Evolutionary conservation across 1,140 invertebrate species (phyloP).

Genomic region (Zaprionus ornatus): DNA sequence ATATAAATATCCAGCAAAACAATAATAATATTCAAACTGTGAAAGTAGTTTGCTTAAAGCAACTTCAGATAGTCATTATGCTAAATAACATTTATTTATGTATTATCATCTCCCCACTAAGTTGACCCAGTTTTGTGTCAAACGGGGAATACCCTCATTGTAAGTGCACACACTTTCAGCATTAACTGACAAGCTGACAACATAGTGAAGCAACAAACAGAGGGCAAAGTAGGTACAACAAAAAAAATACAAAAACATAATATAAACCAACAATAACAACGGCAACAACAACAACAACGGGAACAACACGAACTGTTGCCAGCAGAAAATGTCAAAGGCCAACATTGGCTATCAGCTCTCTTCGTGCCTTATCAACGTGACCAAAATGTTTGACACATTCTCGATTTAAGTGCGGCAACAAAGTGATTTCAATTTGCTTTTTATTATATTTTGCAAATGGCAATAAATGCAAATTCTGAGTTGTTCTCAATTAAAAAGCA

Average conservation of each 20-base stretch:
- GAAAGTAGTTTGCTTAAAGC: no score
- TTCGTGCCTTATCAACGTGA: constrained; percentile 37
- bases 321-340: constrained; percentile 41
- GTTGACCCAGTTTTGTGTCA: no score
- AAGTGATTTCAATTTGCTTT: constrained; percentile 27
- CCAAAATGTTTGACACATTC: constrained; percentile 28
- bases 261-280: constrained; percentile 1
- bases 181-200: constrained; percentile 23
- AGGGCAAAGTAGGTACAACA: not conserved
- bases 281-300: not conserved
- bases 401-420: constrained; percentile 15
- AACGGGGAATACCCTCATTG: not conserved
- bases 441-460: not conserved
- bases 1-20: no score
- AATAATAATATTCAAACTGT: no score
- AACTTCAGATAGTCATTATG: no score
- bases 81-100: no score
- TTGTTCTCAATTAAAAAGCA: constrained; percentile 13
- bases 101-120: no score
- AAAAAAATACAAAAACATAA: not conserved
- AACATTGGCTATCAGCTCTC: constrained; percentile 30
- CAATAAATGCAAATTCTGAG: not conserved
- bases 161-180: not conserved
- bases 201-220: constrained; percentile 29
- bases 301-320: constrained; percentile 12